A percentile compares a stretch with the other conserved stretches of the same genome.
phyloP scores from a whole-genome alignment of 2,113 vertebrate species.

The Melospiza georgiana region DNA sequence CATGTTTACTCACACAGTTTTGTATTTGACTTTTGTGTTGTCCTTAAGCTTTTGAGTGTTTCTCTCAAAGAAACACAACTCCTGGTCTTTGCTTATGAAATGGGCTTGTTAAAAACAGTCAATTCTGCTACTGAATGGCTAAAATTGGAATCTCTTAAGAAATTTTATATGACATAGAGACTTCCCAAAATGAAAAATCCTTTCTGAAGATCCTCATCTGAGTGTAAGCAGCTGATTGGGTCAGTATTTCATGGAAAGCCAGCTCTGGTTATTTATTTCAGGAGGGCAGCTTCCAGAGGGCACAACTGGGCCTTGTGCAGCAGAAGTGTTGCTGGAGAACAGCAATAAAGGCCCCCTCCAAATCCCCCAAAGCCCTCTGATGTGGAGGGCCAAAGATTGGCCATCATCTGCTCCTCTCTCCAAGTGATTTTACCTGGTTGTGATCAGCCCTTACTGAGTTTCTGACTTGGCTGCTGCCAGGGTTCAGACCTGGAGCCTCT shows the following conservation, averaged over 20 bases:
- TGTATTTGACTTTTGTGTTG: background rate
- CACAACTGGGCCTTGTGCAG: background rate
- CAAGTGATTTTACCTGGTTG: accelerated
- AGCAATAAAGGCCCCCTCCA: background rate
- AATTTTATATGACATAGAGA: background rate
- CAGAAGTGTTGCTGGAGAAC: background rate
- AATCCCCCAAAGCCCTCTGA: background rate
- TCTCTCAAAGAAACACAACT: background rate
- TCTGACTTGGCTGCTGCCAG: background rate
- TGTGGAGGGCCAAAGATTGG: background rate
- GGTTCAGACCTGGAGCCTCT: background rate
- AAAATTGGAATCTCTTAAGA: background rate
- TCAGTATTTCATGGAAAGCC: background rate
- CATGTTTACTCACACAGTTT: background rate
- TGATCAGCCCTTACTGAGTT: background rate
- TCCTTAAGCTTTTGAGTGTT: background rate
- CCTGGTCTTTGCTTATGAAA: background rate
- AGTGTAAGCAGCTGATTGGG: background rate
- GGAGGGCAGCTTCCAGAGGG: background rate
- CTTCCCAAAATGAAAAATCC: background rate
- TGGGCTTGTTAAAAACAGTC: background rate
- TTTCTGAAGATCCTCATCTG: background rate
- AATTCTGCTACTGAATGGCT: background rate
- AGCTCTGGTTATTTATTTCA: background rate
- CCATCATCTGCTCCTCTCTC: background rate